These are phyloP conservation scores for Caenorhabditis uteleia DNA, from an alignment of 2,888 invertebrate species.

Conservation along the genomic window DNA sequence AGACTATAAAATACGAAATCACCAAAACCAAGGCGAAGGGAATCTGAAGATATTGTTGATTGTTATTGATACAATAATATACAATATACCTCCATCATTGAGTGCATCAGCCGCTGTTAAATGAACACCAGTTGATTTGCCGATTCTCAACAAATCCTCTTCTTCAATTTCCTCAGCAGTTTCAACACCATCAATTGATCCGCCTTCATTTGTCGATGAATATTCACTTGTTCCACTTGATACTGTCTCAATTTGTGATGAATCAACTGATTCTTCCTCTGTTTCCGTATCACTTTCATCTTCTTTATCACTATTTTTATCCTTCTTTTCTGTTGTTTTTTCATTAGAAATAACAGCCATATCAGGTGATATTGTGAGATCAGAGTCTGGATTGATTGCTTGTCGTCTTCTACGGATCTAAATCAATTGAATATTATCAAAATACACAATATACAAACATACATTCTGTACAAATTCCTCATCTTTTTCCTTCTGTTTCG, in stretches of 20 bases:
- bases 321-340: not conserved
- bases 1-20: conserved; percentile 65
- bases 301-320: not conserved
- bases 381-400: not conserved
- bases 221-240: no score
- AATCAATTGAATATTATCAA: not conserved
- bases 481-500: conserved; percentile 17
- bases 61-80: not conserved
- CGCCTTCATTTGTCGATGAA: not conserved
- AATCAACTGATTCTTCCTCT: no score
- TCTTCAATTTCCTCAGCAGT: conserved; percentile 14
- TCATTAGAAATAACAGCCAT: no score
- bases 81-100: conserved; percentile 34
- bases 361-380: no score
- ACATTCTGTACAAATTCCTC: conserved; percentile 27
- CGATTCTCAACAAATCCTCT: no score
- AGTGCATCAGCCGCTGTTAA: conserved; percentile 50
- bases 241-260: not conserved
- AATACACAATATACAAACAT: not conserved
- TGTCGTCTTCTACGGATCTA: not conserved
- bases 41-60: conserved; percentile 31
- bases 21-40: conserved; percentile 61
- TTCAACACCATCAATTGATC: not conserved
- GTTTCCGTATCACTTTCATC: not conserved
- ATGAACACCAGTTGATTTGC: conserved; percentile 6